Conservation (phyloP, 2,888 invertebrate genomes). For the Coleophora flavipennella region DNA sequence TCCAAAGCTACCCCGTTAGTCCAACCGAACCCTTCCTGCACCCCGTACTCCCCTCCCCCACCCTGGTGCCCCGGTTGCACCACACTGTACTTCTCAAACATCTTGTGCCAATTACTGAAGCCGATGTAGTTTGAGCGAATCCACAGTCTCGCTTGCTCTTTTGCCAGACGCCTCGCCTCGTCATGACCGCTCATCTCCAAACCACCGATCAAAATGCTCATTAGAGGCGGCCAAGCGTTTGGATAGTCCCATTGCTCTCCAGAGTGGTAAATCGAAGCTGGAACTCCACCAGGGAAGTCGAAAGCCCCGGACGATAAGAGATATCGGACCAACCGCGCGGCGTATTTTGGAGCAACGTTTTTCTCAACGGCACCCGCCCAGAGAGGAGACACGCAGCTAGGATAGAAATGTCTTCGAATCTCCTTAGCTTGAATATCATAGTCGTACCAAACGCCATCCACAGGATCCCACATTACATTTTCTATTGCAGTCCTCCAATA, state of each 20-base stretch:
- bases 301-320: constrained; percentile 62
- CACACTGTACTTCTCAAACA: constrained; percentile 82
- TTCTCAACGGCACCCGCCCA: constrained; percentile 77
- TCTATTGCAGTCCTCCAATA: constrained; percentile 77
- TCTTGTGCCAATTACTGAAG: constrained; percentile 70
- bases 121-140: constrained; percentile 76
- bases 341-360: constrained; percentile 50
- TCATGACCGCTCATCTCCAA: constrained; percentile 74
- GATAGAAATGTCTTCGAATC: constrained; percentile 77
- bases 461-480: constrained; percentile 81
- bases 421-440: constrained; percentile 75
- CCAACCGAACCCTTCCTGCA: constrained; percentile 86
- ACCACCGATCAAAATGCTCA: constrained; percentile 82
- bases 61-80: constrained; percentile 77
- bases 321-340: constrained; percentile 69
- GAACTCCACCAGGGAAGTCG: constrained; percentile 78
- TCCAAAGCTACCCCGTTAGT: constrained; percentile 81
- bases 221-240: constrained; percentile 91
- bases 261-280: constrained; percentile 76
- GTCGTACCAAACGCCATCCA: constrained; percentile 86
- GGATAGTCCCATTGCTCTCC: constrained; percentile 88
- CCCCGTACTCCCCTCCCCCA: constrained; percentile 84
- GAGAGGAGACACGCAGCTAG: constrained; percentile 81
- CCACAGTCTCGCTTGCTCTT: constrained; percentile 78
- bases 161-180: constrained; percentile 74